Evolutionary conservation across 2,797 vertebrate genomes (phyloP).

Genomic region (Cyclura pinguis): DNA sequence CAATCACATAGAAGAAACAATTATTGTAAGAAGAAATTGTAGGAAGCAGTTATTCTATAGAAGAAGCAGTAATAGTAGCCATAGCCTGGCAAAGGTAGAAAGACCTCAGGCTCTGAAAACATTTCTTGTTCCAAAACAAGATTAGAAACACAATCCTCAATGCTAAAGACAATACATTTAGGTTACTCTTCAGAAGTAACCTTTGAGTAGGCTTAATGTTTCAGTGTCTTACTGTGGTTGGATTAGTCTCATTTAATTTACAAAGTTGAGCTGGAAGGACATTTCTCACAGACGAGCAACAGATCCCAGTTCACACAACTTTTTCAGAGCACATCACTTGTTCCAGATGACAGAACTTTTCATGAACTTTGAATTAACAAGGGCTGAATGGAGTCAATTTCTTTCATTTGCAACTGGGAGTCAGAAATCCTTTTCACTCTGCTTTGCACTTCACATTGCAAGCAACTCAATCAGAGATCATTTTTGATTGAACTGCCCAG

Average conservation of each 20-base stretch:
- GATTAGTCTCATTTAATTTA: not conserved
- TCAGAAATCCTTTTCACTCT: not conserved
- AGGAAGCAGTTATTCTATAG: not conserved
- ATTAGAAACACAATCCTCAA: not conserved
- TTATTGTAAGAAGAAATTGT: not conserved
- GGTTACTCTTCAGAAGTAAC: not conserved
- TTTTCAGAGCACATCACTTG: not conserved
- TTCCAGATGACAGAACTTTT: not conserved
- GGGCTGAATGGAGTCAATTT: not conserved
- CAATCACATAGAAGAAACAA: not conserved
- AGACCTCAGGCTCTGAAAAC: not conserved
- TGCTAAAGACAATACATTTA: not conserved
- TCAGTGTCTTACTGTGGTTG: not conserved
- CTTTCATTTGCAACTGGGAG: not conserved
- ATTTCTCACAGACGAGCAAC: not conserved
- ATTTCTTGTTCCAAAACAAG: not conserved
- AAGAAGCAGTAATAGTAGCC: not conserved
- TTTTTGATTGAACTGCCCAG: too few species aligned
- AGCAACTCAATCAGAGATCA: too few species aligned
- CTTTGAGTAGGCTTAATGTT: too few species aligned
- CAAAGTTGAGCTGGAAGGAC: not conserved
- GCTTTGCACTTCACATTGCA: too few species aligned
- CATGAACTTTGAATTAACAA: not conserved
- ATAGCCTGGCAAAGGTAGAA: not conserved
- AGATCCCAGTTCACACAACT: not conserved